Evolutionary conservation across 2,113 vertebrate species (phyloP), one percentile per base, ranked within the genome.

Genomic region (Dryoscopus gambensis): DNA sequence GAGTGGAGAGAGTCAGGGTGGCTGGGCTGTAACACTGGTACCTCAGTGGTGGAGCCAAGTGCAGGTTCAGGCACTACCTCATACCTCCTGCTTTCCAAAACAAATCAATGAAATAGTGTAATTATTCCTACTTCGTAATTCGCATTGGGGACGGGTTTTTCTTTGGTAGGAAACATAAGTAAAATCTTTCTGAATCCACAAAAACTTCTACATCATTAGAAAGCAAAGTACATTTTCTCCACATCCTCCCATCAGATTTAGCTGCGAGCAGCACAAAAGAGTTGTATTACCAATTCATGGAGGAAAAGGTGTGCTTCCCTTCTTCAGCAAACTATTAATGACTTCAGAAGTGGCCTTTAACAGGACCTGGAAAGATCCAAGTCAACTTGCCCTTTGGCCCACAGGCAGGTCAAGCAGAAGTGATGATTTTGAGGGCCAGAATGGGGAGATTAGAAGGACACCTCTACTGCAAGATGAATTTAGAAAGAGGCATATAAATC

Each of bases 331-430:
- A 73, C 33, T 65, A 12, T 47, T 84, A 87, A 46, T 71, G 44
- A 76, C 65, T 76, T 60, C 67, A 50, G 69, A 89, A 93, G 84
- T n/a, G 28, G 15, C 15, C 33, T 84, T 94, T 79, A 42, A 85
- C 11, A 74, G 50, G 39, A 57, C 37, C 23, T 55, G 24, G 50
- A 83, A 75, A 69, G 33, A 79, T 79, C 14, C 44, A 87, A 49
- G 42, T 40, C 50, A 71, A 7, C 27, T 62, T 80, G 28, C 7
- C 23, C 53, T 85, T 95, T 91, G 57, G 22, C 12, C 21, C 50
- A 25, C 13, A 78, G 18, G 19, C n/a, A 73, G 35, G 22, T 87
- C 52, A 76, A 79, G 37, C 9, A 86, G 35, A 78, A 87, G 15
- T 53, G 7, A 63, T 46, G n/a, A 75, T 84, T 84, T 39, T 75